Base-by-base conservation (phyloP, 2,888 invertebrate genomes). In the Drosophila picticornis region DNA sequence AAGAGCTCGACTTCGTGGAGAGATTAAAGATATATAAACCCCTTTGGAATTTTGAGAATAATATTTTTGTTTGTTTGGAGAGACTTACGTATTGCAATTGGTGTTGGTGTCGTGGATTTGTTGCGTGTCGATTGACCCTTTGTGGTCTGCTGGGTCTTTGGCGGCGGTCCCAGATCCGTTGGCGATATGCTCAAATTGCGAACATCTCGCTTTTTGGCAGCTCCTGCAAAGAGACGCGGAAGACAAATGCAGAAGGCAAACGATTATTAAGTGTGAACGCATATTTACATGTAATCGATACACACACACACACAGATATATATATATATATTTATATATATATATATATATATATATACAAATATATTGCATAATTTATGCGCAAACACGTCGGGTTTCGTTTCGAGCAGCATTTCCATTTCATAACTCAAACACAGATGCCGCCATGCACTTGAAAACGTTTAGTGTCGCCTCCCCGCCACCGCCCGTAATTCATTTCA, bases 171-270 rank as follows among this genome's bases (percentile, higher is more conserved):
- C 84, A 93, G 90, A 90, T 93, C 93, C 62, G 93, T 93, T 55
- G 94, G 93, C 77, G 94, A 93, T 89, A 93, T 93, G 88, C 92
- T 93, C 80, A 93, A 88, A 84, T 93, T 93, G 73, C 93, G 93
- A 71, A 93, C 94, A 93, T 93, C 94, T 72, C 93, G 93, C 84
- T 93, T 93, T 82, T 93, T 93, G 90, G 93, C 93, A 84, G 93
- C 91, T 91, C 94, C 93, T 93, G 88, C 40, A 92, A 91, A 27
- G 62, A 48, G 31, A 4, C 16, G 66, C 16, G 38, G 48, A 55
- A 53, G 32, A 13, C 38, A 34, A 59, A 25, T n/a, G 32, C 29
- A 31, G 48, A 59, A 25, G 53, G 38, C 46, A 64, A 25, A 34
- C 9, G 48, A 43, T 58, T 31, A 38, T 32, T 52, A 52, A 56